phyloP scores from a whole-genome alignment of 2,888 invertebrate genomes.

The Perizoma affinitatum region DNA sequence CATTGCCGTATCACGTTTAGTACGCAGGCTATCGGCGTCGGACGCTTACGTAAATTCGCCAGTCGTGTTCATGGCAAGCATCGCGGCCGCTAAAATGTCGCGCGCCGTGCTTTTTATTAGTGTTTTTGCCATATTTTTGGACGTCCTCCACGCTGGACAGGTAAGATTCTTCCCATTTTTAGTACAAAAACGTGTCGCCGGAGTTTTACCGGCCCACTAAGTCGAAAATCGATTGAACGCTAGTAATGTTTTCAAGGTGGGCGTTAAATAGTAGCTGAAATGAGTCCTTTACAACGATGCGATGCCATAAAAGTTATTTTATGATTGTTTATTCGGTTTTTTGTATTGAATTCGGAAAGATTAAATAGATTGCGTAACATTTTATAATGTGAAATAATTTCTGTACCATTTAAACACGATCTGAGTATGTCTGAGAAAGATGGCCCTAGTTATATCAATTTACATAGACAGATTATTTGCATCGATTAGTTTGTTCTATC shows the following conservation, averaged over 20 bases:
- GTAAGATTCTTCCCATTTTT: constrained; percentile 63
- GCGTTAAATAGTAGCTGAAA: constrained; percentile 74
- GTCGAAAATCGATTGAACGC: constrained; percentile 78
- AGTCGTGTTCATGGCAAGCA: constrained; percentile 62
- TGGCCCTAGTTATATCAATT: too few relatives aligned
- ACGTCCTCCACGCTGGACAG: constrained; percentile 83
- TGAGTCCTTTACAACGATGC: constrained; percentile 55
- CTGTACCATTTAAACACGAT: too few relatives aligned
- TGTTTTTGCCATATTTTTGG: constrained; percentile 85
- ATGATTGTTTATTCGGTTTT: constrained; percentile 48
- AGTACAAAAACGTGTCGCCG: constrained; percentile 30
- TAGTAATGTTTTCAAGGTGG: constrained; percentile 73
- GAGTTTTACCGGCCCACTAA: constrained; percentile 45
- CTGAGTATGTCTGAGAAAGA: too few relatives aligned
- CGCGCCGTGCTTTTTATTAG: constrained; percentile 85
- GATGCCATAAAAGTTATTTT: constrained; percentile 70
- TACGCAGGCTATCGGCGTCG: constrained; percentile 80
- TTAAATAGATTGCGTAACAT: constrained; percentile 61
- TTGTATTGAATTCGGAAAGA: constrained; percentile 41
- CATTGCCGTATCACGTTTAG: constrained; percentile 71
- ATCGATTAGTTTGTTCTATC: too few relatives aligned
- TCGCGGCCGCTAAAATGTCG: constrained; percentile 85
- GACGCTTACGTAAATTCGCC: constrained; percentile 66
- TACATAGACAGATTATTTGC: too few relatives aligned
- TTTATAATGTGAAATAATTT: constrained; percentile 12